Conservation (phyloP, 2,113 vertebrate genomes). For the Origma solitaria region DNA sequence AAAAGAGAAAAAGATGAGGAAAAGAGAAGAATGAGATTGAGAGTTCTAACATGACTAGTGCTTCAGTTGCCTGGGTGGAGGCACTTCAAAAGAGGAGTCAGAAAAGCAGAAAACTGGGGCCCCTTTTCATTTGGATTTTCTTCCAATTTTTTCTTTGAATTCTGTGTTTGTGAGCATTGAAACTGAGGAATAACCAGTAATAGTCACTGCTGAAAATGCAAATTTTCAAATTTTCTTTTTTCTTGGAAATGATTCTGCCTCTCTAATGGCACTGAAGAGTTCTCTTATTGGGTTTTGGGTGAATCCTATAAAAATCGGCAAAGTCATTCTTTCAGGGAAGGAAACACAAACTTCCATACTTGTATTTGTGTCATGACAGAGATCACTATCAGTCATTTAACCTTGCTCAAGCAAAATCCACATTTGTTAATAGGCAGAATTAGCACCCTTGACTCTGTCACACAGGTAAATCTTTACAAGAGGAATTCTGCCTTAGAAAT, state of each 20-base stretch:
- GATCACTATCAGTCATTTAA: background rate
- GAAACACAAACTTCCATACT: background rate
- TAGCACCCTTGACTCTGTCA: background rate
- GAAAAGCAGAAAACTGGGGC: background rate
- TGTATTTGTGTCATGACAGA: background rate
- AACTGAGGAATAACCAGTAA: background rate
- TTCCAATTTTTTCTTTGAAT: background rate
- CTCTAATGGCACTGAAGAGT: background rate
- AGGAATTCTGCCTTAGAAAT: background rate
- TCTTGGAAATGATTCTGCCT: slow-evolving; percentile 4
- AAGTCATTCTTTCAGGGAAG: background rate
- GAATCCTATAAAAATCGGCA: background rate
- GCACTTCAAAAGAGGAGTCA: background rate
- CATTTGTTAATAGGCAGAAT: background rate
- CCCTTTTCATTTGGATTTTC: background rate
- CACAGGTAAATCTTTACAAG: background rate
- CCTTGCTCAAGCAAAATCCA: background rate
- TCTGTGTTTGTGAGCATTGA: background rate
- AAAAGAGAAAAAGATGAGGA: slow-evolving; percentile 26
- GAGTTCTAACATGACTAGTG: background rate
- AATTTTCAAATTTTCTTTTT: slow-evolving; percentile 40
- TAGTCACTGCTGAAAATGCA: slow-evolving; percentile 25
- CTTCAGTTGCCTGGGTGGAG: background rate
- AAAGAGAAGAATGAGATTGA: slow-evolving; percentile 15
- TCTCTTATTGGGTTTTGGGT: background rate